A percentile compares a stretch with the other conserved stretches of the same genome.
Conservation (phyloP, 2,888 invertebrate genomes). For the Sphaerophoria rueppellii region DNA sequence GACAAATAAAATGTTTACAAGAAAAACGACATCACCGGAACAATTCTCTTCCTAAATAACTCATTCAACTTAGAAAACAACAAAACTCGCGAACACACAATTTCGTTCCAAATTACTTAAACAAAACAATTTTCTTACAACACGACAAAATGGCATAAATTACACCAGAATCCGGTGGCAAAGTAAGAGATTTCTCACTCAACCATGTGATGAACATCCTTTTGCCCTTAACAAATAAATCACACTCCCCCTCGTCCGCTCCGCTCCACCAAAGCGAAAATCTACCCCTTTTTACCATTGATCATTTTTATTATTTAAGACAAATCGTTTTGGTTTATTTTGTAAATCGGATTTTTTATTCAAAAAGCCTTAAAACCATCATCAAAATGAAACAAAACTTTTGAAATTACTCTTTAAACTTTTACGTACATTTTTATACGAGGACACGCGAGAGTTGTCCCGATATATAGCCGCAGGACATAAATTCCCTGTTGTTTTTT, state of each 20-base stretch:
- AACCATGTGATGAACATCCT: conserved; percentile 39
- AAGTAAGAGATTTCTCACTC: conserved; percentile 13
- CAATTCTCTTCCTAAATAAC: conserved; percentile 27
- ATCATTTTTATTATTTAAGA: conserved; percentile 34
- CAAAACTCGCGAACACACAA: not conserved
- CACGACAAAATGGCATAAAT: conserved; percentile 30
- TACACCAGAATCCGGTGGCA: not conserved
- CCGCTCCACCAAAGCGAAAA: not conserved
- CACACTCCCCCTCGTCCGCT: not conserved
- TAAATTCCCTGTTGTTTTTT: not conserved
- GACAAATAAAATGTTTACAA: conserved; percentile 20
- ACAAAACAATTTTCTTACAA: conserved; percentile 20
- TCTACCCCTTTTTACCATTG: not conserved
- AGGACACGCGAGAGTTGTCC: not conserved
- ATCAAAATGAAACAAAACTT: conserved; percentile 5
- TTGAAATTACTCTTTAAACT: conserved; percentile 50
- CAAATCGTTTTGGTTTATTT: conserved; percentile 23
- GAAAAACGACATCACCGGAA: conserved; percentile 17
- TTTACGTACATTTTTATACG: not conserved
- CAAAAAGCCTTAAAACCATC: not conserved
- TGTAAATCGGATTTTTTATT: conserved; percentile 27
- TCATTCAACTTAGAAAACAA: not conserved
- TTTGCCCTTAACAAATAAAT: conserved; percentile 39
- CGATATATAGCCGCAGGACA: conserved; percentile 4
- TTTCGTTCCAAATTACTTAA: conserved; percentile 13